Percentiles rank a stretch among this genome's conserved stretches.
Conservation (phyloP, 2,888 invertebrate genomes). For the Mimas tiliae region DNA sequence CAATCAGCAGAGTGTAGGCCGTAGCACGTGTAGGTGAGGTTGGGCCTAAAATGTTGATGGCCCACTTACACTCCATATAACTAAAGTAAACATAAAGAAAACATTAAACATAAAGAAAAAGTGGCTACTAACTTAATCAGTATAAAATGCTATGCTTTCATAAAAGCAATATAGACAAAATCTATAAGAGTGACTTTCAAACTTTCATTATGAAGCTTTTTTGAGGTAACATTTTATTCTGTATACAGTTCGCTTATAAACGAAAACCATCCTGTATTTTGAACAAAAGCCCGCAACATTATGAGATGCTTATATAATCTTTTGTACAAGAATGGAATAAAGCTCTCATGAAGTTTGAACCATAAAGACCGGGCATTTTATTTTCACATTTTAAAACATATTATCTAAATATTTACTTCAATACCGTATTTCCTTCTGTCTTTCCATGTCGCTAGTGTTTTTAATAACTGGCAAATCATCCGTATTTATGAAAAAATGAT, state of each 20-base stretch:
- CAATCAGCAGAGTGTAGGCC: too few relatives aligned
- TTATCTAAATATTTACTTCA: slow-evolving; percentile 10
- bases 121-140: not conserved
- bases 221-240: slow-evolving; percentile 3
- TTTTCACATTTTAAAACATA: slow-evolving; percentile 11
- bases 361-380: slow-evolving; percentile 16
- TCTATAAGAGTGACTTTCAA: not conserved
- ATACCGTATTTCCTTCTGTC: not conserved
- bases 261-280: slow-evolving; percentile 21
- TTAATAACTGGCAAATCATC: too few relatives aligned
- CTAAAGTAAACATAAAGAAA: too few relatives aligned
- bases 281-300: slow-evolving; percentile 22
- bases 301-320: slow-evolving; percentile 24
- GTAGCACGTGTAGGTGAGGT: too few relatives aligned
- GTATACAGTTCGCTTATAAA: slow-evolving; percentile 1
- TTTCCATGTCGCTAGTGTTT: too few relatives aligned
- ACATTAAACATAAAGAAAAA: too few relatives aligned
- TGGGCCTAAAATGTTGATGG: too few relatives aligned
- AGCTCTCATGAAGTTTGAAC: slow-evolving; percentile 21
- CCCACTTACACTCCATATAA: too few relatives aligned
- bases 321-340: slow-evolving; percentile 19
- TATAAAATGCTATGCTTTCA: not conserved
- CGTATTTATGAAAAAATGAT: too few relatives aligned
- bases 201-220: slow-evolving; percentile 8
- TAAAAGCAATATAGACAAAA: not conserved